Conservation (phyloP, 2,797 vertebrate genomes). For the Eospalax fontanierii region DNA sequence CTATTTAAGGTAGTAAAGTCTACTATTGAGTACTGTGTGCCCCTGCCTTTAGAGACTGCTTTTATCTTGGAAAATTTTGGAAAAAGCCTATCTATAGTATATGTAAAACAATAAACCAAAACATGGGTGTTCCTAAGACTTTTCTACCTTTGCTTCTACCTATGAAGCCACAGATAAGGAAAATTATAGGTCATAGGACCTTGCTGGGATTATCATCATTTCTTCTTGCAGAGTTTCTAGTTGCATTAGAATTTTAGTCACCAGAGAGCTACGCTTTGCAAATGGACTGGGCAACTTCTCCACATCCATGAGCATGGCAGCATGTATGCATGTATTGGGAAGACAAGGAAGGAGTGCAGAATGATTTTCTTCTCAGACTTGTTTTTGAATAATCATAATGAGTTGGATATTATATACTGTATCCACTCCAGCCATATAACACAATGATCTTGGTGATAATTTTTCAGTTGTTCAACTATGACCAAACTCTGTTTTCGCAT, state of each 20-base stretch:
- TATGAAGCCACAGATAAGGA: neutral
- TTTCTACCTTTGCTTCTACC: neutral
- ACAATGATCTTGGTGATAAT: slow-evolving; percentile 13
- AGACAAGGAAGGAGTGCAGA: neutral
- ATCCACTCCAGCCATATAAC: neutral
- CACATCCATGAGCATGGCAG: neutral
- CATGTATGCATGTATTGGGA: neutral
- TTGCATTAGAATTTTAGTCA: neutral
- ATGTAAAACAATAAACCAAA: neutral
- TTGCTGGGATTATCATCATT: neutral
- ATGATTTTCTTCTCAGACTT: neutral
- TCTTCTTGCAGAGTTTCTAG: neutral
- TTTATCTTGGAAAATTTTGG: slow-evolving; percentile 11
- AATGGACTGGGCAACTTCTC: neutral
- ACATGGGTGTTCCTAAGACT: neutral
- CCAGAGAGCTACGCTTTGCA: neutral
- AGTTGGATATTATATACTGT: neutral
- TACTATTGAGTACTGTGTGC: neutral
- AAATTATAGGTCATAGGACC: neutral
- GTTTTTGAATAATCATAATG: neutral
- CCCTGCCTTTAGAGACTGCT: neutral
- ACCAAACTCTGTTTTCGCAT: neutral
- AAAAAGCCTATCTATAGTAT: neutral
- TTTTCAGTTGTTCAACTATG: neutral
- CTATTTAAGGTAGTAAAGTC: neutral